phyloP scores from a whole-genome alignment of 2,113 vertebrate genomes.

The Cichladusa arquata region DNA sequence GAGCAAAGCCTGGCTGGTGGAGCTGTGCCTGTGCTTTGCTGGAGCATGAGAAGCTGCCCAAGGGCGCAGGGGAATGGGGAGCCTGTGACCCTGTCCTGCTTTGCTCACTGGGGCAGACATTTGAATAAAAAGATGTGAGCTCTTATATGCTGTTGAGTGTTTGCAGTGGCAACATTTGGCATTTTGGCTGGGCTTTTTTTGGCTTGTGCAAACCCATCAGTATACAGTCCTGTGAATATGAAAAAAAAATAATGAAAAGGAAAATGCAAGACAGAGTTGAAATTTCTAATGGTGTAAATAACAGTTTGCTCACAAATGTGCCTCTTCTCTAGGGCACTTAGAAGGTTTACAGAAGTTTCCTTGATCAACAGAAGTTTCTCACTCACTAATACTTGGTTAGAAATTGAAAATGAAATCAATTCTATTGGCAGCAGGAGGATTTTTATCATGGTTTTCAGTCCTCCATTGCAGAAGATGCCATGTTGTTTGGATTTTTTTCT shows the following conservation, averaged over 20 bases:
- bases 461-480: not conserved
- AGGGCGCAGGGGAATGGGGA: fast-evolving
- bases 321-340: not conserved
- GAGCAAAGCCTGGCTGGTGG: not conserved
- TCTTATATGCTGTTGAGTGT: not conserved
- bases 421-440: not conserved
- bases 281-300: not conserved
- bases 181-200: not conserved
- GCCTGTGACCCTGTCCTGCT: not conserved
- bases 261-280: not conserved
- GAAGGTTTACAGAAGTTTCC: not conserved
- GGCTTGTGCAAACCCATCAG: not conserved
- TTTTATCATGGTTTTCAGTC: not conserved
- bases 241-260: not conserved
- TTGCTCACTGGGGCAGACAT: fast-evolving
- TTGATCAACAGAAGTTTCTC: not conserved
- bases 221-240: not conserved
- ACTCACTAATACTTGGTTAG: fast-evolving
- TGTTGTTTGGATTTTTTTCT: not conserved
- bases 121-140: not conserved
- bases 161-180: not conserved
- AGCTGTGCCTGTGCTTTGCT: not conserved
- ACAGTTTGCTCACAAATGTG: fast-evolving
- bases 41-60: not conserved
- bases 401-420: not conserved